Conservation (phyloP, 2,113 vertebrate species). For the Cranoglanis bouderius region DNA sequence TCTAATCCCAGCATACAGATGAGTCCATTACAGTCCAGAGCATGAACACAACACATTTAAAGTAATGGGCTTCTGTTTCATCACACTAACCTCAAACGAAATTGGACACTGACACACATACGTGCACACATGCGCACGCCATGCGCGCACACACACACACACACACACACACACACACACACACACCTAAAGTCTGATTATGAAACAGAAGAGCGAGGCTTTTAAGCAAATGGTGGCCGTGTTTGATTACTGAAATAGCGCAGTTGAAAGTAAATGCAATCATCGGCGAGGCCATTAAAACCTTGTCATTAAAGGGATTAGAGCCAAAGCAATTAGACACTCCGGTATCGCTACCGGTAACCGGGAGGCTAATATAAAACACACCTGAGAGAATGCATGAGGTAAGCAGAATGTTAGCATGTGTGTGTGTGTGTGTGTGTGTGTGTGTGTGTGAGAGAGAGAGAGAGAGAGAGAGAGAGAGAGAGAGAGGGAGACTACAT, state of each 20-base stretch:
- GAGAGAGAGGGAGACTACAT: not conserved
- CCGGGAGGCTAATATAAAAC: conserved; percentile 47
- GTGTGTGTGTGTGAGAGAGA: not conserved
- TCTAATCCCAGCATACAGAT: conserved; percentile 48
- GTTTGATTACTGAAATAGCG: conserved; percentile 42
- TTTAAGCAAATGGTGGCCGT: conserved; percentile 45
- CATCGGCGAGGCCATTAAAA: conserved; percentile 50
- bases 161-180: conserved; percentile 39
- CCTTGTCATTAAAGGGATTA: conserved; percentile 49
- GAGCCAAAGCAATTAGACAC: conserved; percentile 62
- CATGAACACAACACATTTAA: conserved; percentile 39
- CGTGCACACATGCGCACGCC: conserved; percentile 22
- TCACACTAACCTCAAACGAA: conserved; percentile 17
- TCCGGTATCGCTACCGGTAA: conserved; percentile 47
- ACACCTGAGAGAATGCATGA: not conserved
- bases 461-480: not conserved
- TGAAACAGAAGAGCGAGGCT: conserved; percentile 27
- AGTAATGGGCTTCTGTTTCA: conserved; percentile 46
- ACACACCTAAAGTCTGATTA: conserved; percentile 23
- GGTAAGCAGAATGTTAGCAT: conserved; percentile 1
- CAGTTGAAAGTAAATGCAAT: conserved; percentile 45
- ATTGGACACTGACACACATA: conserved; percentile 3
- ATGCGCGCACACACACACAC: conserved; percentile 1
- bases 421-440: not conserved
- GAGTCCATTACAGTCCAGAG: conserved; percentile 43